Evolutionary conservation across 2,888 invertebrate species (phyloP).

Genomic region (Xanthia icteritia): DNA sequence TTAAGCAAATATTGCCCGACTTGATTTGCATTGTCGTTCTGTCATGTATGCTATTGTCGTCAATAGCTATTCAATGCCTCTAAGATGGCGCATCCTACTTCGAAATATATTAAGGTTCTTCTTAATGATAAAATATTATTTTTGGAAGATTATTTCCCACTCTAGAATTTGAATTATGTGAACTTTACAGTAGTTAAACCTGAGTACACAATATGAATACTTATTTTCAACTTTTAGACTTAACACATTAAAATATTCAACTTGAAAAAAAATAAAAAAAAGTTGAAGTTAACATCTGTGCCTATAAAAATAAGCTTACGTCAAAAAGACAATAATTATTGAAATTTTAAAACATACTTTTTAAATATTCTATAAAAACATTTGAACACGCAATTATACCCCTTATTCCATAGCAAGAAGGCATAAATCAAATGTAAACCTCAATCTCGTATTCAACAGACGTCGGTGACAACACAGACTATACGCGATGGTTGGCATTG

Average conservation of each 20-base stretch:
- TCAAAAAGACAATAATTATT: neutral
- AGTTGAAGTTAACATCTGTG: neutral
- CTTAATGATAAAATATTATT: too few relatives aligned
- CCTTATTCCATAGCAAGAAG: constrained; percentile 64
- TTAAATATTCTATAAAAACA: constrained; percentile 1
- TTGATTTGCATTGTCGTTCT: constrained; percentile 59
- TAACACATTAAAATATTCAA: neutral
- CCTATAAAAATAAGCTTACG: neutral
- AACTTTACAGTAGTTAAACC: neutral
- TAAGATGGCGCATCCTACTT: constrained; percentile 30
- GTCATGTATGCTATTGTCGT: constrained; percentile 61
- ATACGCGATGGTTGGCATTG: constrained; percentile 72
- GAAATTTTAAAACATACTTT: neutral
- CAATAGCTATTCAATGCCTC: constrained; percentile 66
- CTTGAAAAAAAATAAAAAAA: neutral
- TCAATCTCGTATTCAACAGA: constrained; percentile 75
- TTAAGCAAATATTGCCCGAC: constrained; percentile 69
- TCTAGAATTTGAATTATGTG: neutral
- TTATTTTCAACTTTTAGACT: neutral
- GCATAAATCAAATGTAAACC: constrained; percentile 59
- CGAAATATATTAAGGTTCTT: constrained; percentile 2
- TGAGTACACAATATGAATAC: neutral
- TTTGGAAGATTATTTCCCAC: neutral
- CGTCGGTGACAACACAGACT: constrained; percentile 74
- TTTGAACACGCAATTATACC: constrained; percentile 60